Evolutionary conservation across 2,113 vertebrate species (phyloP).

Genomic region (Ibidorhyncha struthersii): DNA sequence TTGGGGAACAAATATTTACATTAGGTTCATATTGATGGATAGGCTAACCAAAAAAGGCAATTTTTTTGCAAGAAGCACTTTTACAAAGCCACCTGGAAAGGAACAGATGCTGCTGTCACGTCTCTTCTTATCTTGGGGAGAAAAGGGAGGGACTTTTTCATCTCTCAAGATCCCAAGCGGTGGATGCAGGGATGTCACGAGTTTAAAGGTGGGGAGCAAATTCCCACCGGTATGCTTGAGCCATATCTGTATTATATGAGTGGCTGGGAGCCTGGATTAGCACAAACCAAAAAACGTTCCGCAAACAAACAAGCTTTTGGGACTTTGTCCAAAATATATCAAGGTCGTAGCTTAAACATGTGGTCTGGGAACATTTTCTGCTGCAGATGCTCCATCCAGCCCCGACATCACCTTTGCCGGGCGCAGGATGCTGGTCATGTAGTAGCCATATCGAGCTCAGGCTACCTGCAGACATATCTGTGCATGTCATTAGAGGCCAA

Average conservation of each 20-base stretch:
- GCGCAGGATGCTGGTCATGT: not conserved
- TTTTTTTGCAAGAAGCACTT: not conserved
- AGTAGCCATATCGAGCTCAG: not conserved
- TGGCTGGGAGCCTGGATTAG: not conserved
- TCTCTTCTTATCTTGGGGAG: not conserved
- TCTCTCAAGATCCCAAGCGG: not conserved
- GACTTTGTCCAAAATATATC: not conserved
- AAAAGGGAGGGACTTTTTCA: not conserved
- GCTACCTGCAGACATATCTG: not conserved
- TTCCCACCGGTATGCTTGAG: not conserved
- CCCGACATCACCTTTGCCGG: not conserved
- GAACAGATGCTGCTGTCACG: not conserved
- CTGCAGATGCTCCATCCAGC: not conserved
- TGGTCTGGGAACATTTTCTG: not conserved
- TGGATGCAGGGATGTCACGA: not conserved
- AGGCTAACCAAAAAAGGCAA: not conserved
- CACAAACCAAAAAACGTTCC: not conserved
- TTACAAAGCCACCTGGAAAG: not conserved
- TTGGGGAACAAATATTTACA: not conserved
- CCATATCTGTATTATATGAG: not conserved
- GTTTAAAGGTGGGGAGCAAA: not conserved
- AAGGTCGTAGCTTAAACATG: rapidly evolving
- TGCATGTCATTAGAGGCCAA: not conserved
- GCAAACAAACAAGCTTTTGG: not conserved
- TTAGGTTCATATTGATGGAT: not conserved